A percentile compares a stretch with the other conserved stretches of the same genome.
Evolutionary conservation across 1,140 invertebrate species (phyloP).

Genomic region (Bilobella aurantiaca): DNA sequence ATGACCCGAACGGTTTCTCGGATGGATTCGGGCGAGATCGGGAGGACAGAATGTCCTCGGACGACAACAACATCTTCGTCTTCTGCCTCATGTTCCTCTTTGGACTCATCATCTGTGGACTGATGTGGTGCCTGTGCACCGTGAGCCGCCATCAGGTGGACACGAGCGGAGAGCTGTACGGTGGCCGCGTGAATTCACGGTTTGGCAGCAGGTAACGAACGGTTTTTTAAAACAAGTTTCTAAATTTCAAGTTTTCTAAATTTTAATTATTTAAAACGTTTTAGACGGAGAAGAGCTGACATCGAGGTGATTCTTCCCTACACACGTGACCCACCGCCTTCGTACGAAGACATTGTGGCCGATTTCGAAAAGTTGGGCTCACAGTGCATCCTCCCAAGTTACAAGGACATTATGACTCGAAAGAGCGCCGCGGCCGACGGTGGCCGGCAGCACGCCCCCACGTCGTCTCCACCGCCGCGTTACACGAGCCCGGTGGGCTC

Average conservation of each 20-base stretch:
- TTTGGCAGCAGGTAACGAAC: not conserved
- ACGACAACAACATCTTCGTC: not conserved
- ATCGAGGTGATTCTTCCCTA: not conserved
- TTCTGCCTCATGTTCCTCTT: constrained; percentile 3
- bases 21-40: not conserved
- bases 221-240: not conserved
- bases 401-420: not conserved
- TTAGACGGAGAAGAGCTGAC: not conserved
- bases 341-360: not conserved
- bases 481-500: constrained; percentile 1
- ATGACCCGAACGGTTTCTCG: not conserved
- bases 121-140: not conserved
- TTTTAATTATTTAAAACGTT: not conserved
- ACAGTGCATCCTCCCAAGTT: not conserved
- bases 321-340: not conserved
- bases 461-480: not conserved
- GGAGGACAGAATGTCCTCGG: not conserved
- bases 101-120: constrained; percentile 3
- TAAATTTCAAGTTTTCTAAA: not conserved
- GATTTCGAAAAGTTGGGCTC: not conserved
- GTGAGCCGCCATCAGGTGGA: not conserved
- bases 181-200: not conserved
- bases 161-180: not conserved
- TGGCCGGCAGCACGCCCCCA: not conserved
- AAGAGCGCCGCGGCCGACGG: not conserved